Base-by-base conservation (phyloP, 2,113 vertebrate genomes). In the Chionodraco myersi region DNA sequence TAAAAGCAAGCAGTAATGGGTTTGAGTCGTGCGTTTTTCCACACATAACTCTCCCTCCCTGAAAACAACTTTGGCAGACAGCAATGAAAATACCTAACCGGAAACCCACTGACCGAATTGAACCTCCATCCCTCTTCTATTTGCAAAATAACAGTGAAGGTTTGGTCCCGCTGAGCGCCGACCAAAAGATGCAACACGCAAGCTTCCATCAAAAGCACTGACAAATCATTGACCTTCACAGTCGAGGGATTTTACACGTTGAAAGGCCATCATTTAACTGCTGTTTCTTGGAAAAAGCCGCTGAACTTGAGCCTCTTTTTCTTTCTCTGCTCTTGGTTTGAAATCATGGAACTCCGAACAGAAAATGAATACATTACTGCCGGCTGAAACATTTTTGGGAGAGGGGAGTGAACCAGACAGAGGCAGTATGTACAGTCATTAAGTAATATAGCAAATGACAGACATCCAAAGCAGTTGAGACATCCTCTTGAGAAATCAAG, bases 341-440 rank as follows among this genome's bases (percentile, higher is more conserved):
- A 57, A 76, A 65, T 86, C 77, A 84, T 90, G 92, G 86, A 79
- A 79, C 82, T 80, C 66, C 68, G 72, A 71, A 74, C 65, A 52
- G 63, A 77, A 76, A 81, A 86, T 87, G 84, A 91, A 94, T 91
- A 92, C 90, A 91, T 91, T 80, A 90, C 83, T 87, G 75, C 84
- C 85, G 48, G 60, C 69, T 41, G 68, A 91, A 87, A 90, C 71
- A 85, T 88, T 75, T 82, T 41, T 82, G 68, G 51, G 54, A 59
- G 48, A 44, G 41, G 48, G 58, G 49, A 49, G 67, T 4, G 26
- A 69, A 73, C 48, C 62, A 69, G 14, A 56, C 34, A n/a, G 51
- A 53, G 66, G 61, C 18, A 41, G 36, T 41, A 45, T 57, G 26
- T 18, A 72, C 57, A 75, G 64, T 76, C 64, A 78, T 57, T 79